Conservation (phyloP, 2,888 invertebrate genomes). For the Tetragonisca angustula region DNA sequence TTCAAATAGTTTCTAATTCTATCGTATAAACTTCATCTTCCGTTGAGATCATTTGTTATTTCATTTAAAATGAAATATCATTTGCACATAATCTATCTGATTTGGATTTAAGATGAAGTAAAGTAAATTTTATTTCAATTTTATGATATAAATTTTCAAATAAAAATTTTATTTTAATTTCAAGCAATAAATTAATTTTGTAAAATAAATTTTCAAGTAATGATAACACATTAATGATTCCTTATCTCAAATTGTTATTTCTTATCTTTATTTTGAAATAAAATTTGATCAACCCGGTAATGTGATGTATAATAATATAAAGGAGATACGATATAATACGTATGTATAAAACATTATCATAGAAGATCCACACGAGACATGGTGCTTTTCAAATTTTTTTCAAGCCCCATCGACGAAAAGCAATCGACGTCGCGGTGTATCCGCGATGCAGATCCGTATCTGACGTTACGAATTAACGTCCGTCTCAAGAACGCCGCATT, state of each 20-base stretch:
- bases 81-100: too few species aligned
- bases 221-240: too few species aligned
- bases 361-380: neutral
- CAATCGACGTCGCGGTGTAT: neutral
- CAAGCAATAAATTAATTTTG: too few species aligned
- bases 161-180: too few species aligned
- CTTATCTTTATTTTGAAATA: neutral
- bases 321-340: neutral
- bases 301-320: neutral
- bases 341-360: neutral
- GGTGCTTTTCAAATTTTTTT: neutral
- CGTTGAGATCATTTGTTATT: too few species aligned
- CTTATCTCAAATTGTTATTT: neutral
- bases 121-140: too few species aligned
- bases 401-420: neutral
- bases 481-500: slow-evolving; percentile 21
- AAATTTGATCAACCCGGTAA: neutral
- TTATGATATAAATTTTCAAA: too few species aligned
- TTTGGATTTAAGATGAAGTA: too few species aligned
- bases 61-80: too few species aligned
- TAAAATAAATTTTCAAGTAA: too few species aligned
- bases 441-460: neutral
- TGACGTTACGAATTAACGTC: slow-evolving; percentile 21
- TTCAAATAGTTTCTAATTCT: too few species aligned
- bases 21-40: too few species aligned